Base-by-base conservation (phyloP, 1,140 invertebrate genomes). In the Euborellia annulipes region DNA sequence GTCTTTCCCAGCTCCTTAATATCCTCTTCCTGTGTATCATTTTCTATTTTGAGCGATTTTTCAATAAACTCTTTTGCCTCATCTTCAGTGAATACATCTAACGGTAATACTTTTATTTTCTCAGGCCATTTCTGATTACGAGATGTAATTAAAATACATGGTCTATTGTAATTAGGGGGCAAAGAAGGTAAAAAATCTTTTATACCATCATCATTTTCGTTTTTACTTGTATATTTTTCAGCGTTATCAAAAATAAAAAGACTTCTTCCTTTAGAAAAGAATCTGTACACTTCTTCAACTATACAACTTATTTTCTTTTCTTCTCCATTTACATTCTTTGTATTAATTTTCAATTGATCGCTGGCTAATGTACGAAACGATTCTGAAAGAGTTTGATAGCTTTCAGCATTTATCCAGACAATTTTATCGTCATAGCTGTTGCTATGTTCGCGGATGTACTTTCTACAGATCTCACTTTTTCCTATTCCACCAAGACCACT, bases 201-300 rank as follows among this genome's bases (percentile, higher is more conserved):
- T 13, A 54, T 45, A 4, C 44, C 45, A 19, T 50, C 48, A 4
- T 18, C 21, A 27, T 27, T 27, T 32, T 50, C 47, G 3, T 36
- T 48, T 6, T 16, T 11, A 19, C 3, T 47, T 49, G 47, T 47
- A 41, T 50, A 52, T 32, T 46, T 46, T 40, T 47, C 36, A 41
- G 51, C 54, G 40, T 55, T 55, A 44, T 55, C 54, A 47, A 55
- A 55, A 36, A 55, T 46, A 34, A 55, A 55, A 19, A 55, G 51
- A 36, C 53, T 39, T 22, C 39, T 52, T 22, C 42, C 21, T 16
- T 52, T 43, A 3, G 34, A 14, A 30, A 55, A 55, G 30, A 23
- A 54, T 16, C 20, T 40, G 43, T 55, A 55, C 2, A 53, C 42
- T 41, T 51, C 49, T 43, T 40, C 41, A 34, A 54, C 36, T 18